Evolutionary conservation across 2,113 vertebrate genomes (phyloP), one percentile per base, ranked within the genome.

Genomic region (Mesembrinibis cayennensis): DNA sequence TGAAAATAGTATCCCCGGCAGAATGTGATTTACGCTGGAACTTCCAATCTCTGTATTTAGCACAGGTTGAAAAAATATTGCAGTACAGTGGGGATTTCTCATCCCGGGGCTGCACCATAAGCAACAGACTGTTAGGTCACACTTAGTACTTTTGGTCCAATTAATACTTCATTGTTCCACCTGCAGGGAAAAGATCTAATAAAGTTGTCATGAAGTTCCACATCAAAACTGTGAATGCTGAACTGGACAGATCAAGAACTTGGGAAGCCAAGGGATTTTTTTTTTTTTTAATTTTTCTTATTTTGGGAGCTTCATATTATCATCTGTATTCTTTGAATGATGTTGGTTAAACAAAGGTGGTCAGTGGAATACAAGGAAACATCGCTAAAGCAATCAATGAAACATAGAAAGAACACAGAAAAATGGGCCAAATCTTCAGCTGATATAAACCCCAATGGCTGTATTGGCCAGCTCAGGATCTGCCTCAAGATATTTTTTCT

Each of bases 1-100:
- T 27, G 11, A 59, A 62, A 81, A 50, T 6, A 36, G 3, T 49
- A 71, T 36, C 7, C 9, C 5, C 1, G 0, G 4, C 5, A 67
- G 52, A 86, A 61, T 32, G 27, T 47, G 30, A 42, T 67, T 89
- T 73, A 72, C 2, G 2, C 5, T 58, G 32, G 25, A 93, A 67
- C 7, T 67, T 71, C 66, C 40, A 71, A 30, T 79, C 4, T 14
- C 8, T 53, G 30, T 58, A 34, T 52, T 76, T 67, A 74, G 17
- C 15, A 61, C 5, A 70, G 38, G 2, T 8, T 73, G 13, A 42
- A 82, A 86, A 78, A 83, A 47, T 3, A 42, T 6, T 66, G 20
- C 22, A 36, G 5, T 22, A 4, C 16, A 70, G 36, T 2, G 0
- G 40, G 20, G 6, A 38, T 38, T 80, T 89, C 22, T 76, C 17